Evolutionary conservation across 2,888 invertebrate genomes (phyloP).

Genomic region (Sceliomorpha sp.): DNA sequence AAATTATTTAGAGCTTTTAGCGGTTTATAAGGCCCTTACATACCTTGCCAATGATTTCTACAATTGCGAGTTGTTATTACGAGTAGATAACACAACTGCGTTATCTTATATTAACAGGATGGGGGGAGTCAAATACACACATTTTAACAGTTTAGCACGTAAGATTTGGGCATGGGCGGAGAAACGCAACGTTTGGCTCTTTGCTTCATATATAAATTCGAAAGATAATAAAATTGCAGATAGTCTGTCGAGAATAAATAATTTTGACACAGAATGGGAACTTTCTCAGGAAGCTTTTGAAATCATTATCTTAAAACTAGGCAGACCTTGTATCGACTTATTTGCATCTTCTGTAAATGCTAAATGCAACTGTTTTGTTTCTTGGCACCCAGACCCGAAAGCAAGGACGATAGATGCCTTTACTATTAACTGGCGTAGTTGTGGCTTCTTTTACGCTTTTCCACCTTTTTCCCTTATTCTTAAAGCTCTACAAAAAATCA

Average conservation of each 20-base stretch:
- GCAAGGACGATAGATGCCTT: no score
- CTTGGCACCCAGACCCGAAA: no score
- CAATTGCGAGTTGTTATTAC: neutral
- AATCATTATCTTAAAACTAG: neutral
- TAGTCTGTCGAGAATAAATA: neutral
- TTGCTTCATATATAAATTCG: neutral
- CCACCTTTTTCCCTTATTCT: no score
- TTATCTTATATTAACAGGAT: no score
- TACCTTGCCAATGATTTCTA: constrained; percentile 28
- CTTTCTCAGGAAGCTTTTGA: neutral
- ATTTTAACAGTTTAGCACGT: no score
- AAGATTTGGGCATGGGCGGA: no score
- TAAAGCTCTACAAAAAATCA: no score
- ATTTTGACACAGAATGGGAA: no score
- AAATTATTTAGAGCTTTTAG: constrained; percentile 42
- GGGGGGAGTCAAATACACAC: neutral
- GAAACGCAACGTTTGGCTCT: neutral
- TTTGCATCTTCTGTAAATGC: constrained; percentile 4
- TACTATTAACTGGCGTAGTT: constrained; percentile 46
- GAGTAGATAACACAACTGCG: constrained; percentile 4
- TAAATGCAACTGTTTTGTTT: constrained; percentile 17
- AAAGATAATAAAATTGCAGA: neutral
- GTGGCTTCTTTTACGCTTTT: no score
- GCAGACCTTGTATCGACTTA: neutral
- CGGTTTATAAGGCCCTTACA: constrained; percentile 35